A percentile compares a stretch with the other conserved stretches of the same genome.
These are phyloP conservation scores for Barbus barbus DNA, from an alignment of 2,113 vertebrate species.

Conservation along the genomic window DNA sequence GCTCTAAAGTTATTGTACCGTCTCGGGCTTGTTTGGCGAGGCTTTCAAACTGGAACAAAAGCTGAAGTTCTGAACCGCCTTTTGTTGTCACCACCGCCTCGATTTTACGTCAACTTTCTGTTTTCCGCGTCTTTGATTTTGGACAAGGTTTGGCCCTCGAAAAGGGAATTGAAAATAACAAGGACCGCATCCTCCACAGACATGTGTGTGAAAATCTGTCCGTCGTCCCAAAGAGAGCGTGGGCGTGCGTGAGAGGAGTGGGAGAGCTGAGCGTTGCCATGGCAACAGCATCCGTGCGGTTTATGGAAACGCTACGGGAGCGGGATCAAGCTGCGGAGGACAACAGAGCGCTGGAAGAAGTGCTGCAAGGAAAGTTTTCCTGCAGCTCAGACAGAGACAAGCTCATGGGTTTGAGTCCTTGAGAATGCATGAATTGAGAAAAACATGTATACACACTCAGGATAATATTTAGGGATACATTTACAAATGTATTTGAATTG, in stretches of 20 bases:
- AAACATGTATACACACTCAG: neutral
- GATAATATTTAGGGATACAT: neutral
- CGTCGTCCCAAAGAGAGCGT: conserved; percentile 40
- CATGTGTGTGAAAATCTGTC: conserved; percentile 48
- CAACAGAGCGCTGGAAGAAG: conserved; percentile 38
- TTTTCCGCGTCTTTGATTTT: conserved; percentile 34
- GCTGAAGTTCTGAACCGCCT: conserved; percentile 34
- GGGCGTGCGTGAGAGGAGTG: too few species aligned
- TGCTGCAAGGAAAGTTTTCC: conserved; percentile 29
- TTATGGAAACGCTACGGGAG: conserved; percentile 58
- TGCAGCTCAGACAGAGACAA: neutral
- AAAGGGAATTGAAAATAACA: conserved; percentile 54
- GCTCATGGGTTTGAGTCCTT: neutral
- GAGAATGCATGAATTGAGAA: neutral
- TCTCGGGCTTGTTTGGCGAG: conserved; percentile 37
- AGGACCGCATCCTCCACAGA: conserved; percentile 41
- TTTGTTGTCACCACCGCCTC: conserved; percentile 15
- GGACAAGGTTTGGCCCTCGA: conserved; percentile 30
- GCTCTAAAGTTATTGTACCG: conserved; percentile 45
- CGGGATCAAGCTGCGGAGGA: neutral
- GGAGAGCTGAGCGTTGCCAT: conserved; percentile 58
- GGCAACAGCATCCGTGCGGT: conserved; percentile 56
- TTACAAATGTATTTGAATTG: neutral
- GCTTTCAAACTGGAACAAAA: conserved; percentile 53
- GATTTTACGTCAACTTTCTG: conserved; percentile 30